Percentiles rank a stretch among this genome's conserved stretches.
phyloP scores from a whole-genome alignment of 2,888 invertebrate genomes.

The Ennomos erosarius region DNA sequence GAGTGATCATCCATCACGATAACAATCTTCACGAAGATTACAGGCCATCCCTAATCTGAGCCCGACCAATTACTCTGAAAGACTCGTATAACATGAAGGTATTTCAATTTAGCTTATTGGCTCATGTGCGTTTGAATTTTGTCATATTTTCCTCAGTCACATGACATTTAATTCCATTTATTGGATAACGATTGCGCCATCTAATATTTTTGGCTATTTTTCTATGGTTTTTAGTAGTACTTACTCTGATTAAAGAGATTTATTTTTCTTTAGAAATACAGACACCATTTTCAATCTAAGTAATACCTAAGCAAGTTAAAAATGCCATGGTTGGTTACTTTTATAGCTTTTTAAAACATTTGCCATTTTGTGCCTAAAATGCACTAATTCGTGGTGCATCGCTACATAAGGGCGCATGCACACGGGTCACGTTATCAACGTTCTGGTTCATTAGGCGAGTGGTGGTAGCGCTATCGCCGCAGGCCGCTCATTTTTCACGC shows the following conservation, averaged over 20 bases:
- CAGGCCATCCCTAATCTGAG: slow-evolving; percentile 62
- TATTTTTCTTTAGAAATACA: too few species aligned
- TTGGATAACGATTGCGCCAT: slow-evolving; percentile 16
- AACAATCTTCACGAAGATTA: slow-evolving; percentile 27
- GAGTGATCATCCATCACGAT: slow-evolving; percentile 11
- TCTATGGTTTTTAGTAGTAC: too few species aligned
- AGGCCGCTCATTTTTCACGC: slow-evolving; percentile 76
- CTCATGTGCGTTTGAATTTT: slow-evolving; percentile 77
- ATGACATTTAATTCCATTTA: slow-evolving; percentile 22
- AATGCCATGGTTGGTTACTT: too few species aligned
- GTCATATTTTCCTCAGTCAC: slow-evolving; percentile 63
- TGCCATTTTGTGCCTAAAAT: slow-evolving; percentile 19
- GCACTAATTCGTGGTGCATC: slow-evolving; percentile 47
- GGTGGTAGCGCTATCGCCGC: slow-evolving; percentile 64
- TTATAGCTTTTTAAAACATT: background rate
- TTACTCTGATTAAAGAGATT: too few species aligned
- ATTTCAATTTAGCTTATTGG: slow-evolving; percentile 83
- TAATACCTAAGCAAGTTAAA: too few species aligned
- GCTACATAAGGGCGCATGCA: slow-evolving; percentile 58
- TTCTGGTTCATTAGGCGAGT: slow-evolving; percentile 80
- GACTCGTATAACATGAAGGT: slow-evolving; percentile 72
- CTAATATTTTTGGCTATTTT: background rate
- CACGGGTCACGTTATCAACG: slow-evolving; percentile 73
- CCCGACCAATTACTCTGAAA: slow-evolving; percentile 81
- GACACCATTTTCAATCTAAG: too few species aligned